These are phyloP conservation scores for Sylvicola cinctus DNA, from an alignment of 2,888 invertebrate species.

Conservation along the genomic window DNA sequence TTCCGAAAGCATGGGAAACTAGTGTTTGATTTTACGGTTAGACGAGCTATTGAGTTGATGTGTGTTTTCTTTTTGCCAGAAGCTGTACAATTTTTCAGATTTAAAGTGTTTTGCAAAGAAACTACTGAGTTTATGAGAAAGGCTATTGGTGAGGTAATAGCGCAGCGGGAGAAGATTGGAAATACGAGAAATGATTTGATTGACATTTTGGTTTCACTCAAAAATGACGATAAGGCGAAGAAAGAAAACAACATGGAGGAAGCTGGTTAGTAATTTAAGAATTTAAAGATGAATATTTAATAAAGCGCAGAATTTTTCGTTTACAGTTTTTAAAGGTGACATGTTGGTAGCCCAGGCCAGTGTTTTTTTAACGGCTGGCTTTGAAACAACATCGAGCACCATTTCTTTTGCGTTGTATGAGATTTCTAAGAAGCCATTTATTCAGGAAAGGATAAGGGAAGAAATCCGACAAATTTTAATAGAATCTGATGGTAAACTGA, in stretches of 20 bases:
- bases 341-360: constrained; percentile 20
- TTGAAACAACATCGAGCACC: constrained; percentile 24
- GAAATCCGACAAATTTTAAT: constrained; percentile 23
- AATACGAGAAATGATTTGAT: constrained; percentile 24
- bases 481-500: constrained; percentile 18
- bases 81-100: constrained; percentile 12
- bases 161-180: constrained; percentile 21
- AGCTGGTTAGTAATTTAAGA: background rate
- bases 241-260: background rate
- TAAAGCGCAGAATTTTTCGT: background rate
- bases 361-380: constrained; percentile 21
- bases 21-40: constrained; percentile 11
- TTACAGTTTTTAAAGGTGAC: constrained; percentile 13
- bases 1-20: constrained; percentile 15
- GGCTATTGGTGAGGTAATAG: constrained; percentile 24
- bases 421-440: constrained; percentile 21
- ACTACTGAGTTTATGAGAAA: constrained; percentile 17
- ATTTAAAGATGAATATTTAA: too few relatives aligned
- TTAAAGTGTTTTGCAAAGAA: constrained; percentile 11
- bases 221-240: constrained; percentile 9
- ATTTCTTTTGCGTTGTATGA: constrained; percentile 26
- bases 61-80: constrained; percentile 19
- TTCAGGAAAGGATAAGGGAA: constrained; percentile 22
- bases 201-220: constrained; percentile 26
- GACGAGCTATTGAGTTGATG: constrained; percentile 15